Conservation (phyloP, 2,113 vertebrate species). For the Emydura subglobosa region DNA sequence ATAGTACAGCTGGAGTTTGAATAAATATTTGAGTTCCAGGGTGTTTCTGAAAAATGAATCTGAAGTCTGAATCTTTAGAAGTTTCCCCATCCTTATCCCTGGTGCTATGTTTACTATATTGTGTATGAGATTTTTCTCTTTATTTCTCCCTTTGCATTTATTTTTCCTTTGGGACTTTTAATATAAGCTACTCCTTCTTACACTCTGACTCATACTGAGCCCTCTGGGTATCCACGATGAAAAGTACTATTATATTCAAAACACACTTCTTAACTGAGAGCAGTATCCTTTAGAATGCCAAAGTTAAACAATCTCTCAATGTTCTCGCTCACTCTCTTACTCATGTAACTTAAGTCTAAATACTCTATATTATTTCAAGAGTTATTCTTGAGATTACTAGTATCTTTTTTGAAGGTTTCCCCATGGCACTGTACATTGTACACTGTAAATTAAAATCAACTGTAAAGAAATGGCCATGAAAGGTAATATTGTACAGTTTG, state of each 20-base stretch:
- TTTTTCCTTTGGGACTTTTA: neutral
- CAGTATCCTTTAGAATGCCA: neutral
- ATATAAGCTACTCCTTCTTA: neutral
- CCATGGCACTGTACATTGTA: too few relatives aligned
- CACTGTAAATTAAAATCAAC: neutral
- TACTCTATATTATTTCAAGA: neutral
- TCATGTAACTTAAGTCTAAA: neutral
- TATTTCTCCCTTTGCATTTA: neutral
- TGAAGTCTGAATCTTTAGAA: slow-evolving; percentile 2
- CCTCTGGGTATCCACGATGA: slow-evolving; percentile 29
- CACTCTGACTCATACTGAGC: slow-evolving; percentile 51
- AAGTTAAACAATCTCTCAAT: neutral
- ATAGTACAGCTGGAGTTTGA: neutral
- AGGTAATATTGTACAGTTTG: neutral
- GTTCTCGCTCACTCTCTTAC: slow-evolving; percentile 1
- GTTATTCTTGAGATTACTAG: neutral
- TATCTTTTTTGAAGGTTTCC: neutral
- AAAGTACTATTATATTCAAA: slow-evolving; percentile 53
- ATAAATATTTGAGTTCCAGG: neutral
- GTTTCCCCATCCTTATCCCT: neutral
- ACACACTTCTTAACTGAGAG: slow-evolving; percentile 10
- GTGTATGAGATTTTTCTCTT: neutral
- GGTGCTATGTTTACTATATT: neutral
- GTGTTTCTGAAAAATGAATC: neutral
- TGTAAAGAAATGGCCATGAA: neutral